phyloP scores from a whole-genome alignment of 2,113 vertebrate species.

The Pterocles burchelli region DNA sequence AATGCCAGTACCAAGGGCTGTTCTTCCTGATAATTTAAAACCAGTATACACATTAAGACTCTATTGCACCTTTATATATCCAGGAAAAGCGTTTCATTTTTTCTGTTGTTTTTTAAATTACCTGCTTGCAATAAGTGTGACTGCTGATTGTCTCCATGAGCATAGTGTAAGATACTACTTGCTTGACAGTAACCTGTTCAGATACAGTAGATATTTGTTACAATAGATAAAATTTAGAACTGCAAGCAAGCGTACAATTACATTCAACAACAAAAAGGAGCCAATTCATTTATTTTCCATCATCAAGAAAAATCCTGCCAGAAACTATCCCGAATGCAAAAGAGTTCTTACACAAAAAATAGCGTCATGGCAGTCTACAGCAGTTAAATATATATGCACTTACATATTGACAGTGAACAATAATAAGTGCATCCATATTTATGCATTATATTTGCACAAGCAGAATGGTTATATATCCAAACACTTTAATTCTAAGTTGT shows the following conservation, averaged over 20 bases:
- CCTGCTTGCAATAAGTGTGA: slow-evolving; percentile 77
- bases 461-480: not conserved
- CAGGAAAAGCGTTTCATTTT: not conserved
- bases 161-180: slow-evolving; percentile 77
- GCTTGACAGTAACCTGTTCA: slow-evolving; percentile 79
- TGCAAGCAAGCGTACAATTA: not conserved
- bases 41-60: slow-evolving; percentile 40
- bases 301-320: not conserved
- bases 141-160: slow-evolving; percentile 78
- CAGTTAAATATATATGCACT: not conserved
- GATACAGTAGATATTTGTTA: slow-evolving; percentile 58
- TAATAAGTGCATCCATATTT: not conserved
- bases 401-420: not conserved
- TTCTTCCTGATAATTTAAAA: slow-evolving; percentile 74
- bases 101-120: slow-evolving; percentile 50
- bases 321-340: not conserved
- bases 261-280: not conserved
- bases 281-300: not conserved
- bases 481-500: not conserved
- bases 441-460: not conserved
- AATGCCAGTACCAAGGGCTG: slow-evolving; percentile 60
- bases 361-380: not conserved
- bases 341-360: not conserved
- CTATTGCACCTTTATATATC: not conserved
- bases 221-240: not conserved